Evolutionary conservation across 2,797 vertebrate species (phyloP), one percentile per base, ranked within the genome.

Genomic region (Amblyraja radiata): DNA sequence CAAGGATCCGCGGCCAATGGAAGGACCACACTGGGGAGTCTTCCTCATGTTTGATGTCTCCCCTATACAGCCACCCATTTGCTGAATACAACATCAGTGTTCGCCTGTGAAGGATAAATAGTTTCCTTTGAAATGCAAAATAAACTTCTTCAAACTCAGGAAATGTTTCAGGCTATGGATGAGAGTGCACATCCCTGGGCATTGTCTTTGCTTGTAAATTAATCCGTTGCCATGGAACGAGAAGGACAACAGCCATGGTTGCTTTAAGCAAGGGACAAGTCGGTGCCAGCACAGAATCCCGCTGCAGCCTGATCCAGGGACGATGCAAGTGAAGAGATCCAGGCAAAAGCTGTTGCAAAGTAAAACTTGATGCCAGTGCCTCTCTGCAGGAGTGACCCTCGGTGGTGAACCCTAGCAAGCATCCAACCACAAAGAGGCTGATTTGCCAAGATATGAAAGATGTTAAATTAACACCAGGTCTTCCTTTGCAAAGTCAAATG

Each of bases 91-190:
- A 63, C 83, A 46, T 9, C 68, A 39, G 18, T 6, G 68, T 65
- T 25, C 36, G 73, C 2, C 65, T 74, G 36, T 11, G 36, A 91
- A 91, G 32, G 32, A 25, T 23, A 73, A 91, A 39, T 2, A 68
- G 23, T 91, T 73, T 91, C 90, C 25, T 91, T 91, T 74, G 90
- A 91, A 73, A 91, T 91, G 90, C 32, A 46, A 91, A 71, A 46
- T 91, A 23, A 74, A 6, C 25, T 18, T 1, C 6, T 71, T 16
- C 18, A 91, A 90, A 91, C 13, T 36, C 16, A 91, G 28, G 58
- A 91, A 91, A 71, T 90, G 18, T 63, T 90, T 90, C 9, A 46
- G 90, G 65, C 68, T 91, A 10, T 32, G 1, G 23, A 21, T 18
- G 65, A 54, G 63, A 91, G 13, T 74, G 90, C 46, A 54, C 46